Evolutionary conservation across 64 coral and sea anemone genomes (phyloP).

Genomic region (Actinia tenebrosa): DNA sequence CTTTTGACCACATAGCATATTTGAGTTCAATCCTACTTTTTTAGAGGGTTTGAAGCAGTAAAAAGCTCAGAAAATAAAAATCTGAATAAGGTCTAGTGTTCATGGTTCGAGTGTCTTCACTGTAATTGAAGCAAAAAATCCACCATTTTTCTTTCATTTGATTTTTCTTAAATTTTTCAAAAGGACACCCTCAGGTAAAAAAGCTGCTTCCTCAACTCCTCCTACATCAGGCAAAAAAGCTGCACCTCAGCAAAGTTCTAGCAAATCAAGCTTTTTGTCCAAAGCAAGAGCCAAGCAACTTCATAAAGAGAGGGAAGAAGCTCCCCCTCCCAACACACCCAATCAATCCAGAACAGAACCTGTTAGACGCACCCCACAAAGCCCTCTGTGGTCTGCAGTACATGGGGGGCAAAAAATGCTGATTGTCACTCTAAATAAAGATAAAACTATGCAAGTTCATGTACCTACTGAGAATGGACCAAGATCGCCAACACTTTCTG

Average conservation of each 20-base stretch:
- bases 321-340: not conserved
- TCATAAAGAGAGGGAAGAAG: slow-evolving; percentile 3
- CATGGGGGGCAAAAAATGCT: slow-evolving; percentile 34
- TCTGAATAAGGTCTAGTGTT: too few relatives aligned
- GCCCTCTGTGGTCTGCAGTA: slow-evolving; percentile 19
- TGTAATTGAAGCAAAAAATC: too few relatives aligned
- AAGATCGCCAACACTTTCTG: slow-evolving; percentile 79
- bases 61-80: too few relatives aligned
- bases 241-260: not conserved
- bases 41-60: too few relatives aligned
- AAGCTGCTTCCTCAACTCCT: not conserved
- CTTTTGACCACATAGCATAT: too few relatives aligned
- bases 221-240: slow-evolving; percentile 34
- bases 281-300: slow-evolving; percentile 4
- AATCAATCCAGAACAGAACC: slow-evolving; percentile 17
- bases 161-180: not conserved
- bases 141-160: not conserved
- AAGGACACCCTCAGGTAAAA: slow-evolving; percentile 33
- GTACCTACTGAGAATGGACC: slow-evolving; percentile 69
- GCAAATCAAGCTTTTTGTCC: slow-evolving; percentile 12
- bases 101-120: too few relatives aligned
- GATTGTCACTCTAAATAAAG: slow-evolving; percentile 64
- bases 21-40: too few relatives aligned
- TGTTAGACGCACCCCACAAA: slow-evolving; percentile 2
- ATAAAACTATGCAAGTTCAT: slow-evolving; percentile 70